These are phyloP conservation scores for Siniperca scherzeri DNA, from an alignment of 2,797 vertebrate species.

Conservation along the genomic window DNA sequence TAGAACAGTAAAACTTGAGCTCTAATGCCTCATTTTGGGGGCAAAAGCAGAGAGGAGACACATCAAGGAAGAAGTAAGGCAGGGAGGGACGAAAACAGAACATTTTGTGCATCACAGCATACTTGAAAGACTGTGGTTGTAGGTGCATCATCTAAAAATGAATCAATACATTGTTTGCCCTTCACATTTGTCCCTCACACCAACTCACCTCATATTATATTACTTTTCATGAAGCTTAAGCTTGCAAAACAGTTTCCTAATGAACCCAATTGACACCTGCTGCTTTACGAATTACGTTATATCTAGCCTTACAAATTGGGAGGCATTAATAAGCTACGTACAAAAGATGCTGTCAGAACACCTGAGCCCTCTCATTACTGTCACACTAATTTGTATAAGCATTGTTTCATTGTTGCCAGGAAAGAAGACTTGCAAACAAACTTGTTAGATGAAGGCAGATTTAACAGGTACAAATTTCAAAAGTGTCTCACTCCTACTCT, in stretches of 20 bases:
- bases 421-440: conserved; percentile 13
- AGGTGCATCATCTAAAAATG: conserved; percentile 18
- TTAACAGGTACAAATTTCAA: neutral
- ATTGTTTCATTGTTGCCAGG: neutral
- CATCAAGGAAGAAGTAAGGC: neutral
- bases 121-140: conserved; percentile 8
- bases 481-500: neutral
- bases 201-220: neutral
- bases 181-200: conserved; percentile 27
- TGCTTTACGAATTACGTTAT: conserved; percentile 38
- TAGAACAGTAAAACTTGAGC: conserved; percentile 8
- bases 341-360: conserved; percentile 36
- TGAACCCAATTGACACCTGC: conserved; percentile 21
- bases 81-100: conserved; percentile 1
- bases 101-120: neutral
- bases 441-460: conserved; percentile 16
- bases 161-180: conserved; percentile 38
- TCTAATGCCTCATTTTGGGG: conserved; percentile 11
- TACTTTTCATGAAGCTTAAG: conserved; percentile 17
- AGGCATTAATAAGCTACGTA: conserved; percentile 12
- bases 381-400: conserved; percentile 31
- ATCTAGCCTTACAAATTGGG: conserved; percentile 31
- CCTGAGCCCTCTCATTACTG: conserved; percentile 33
- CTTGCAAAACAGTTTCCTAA: conserved; percentile 14
- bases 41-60: conserved; percentile 2